Conservation (phyloP, 2,797 vertebrate genomes). For the Neoniphon sammara region DNA sequence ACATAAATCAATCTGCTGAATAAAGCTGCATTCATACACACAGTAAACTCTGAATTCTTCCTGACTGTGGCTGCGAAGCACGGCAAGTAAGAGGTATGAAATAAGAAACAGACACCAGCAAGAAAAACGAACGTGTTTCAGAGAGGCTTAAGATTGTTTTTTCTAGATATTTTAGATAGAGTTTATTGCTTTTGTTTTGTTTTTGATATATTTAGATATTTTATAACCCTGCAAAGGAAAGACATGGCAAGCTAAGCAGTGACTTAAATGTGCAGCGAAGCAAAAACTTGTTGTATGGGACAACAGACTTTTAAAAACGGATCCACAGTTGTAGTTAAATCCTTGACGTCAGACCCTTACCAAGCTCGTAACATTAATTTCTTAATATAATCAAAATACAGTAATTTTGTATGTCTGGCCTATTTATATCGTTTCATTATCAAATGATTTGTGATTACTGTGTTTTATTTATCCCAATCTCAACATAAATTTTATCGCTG, state of each 20-base stretch:
- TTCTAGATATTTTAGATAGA: conserved; percentile 18
- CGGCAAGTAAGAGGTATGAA: conserved; percentile 32
- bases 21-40: conserved; percentile 51
- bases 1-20: conserved; percentile 71
- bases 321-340: neutral
- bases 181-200: conserved; percentile 29
- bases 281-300: conserved; percentile 3
- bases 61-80: conserved; percentile 61
- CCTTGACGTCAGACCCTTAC: neutral
- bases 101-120: conserved; percentile 40
- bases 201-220: conserved; percentile 26
- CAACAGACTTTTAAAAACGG: neutral
- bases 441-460: too few species aligned
- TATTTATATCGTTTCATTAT: too few species aligned
- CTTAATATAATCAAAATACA: neutral
- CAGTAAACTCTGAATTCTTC: conserved; percentile 57
- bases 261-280: conserved; percentile 9
- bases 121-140: conserved; percentile 20
- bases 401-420: too few species aligned
- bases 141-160: neutral
- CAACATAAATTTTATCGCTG: too few species aligned
- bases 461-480: too few species aligned
- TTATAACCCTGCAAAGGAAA: conserved; percentile 22
- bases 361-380: neutral
- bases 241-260: conserved; percentile 26